Evolutionary conservation across 2,888 invertebrate genomes (phyloP).

Genomic region (Morpho deidamia): DNA sequence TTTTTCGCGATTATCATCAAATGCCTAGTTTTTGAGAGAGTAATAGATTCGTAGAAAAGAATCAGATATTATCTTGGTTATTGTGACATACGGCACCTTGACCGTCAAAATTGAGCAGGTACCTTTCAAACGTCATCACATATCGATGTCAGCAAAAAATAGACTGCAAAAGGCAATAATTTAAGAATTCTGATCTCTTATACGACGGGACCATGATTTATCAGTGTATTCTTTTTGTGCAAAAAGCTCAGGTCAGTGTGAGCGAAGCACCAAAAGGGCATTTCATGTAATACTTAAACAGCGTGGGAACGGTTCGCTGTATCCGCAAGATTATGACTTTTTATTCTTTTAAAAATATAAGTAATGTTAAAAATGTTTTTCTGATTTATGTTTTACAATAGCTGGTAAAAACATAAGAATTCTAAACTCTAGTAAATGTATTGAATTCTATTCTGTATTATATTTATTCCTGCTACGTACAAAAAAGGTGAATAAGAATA

Average conservation of each 20-base stretch:
- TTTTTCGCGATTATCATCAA: too few relatives aligned
- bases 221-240: slow-evolving; percentile 67
- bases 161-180: slow-evolving; percentile 53
- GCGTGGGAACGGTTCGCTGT: slow-evolving; percentile 60
- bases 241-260: slow-evolving; percentile 73
- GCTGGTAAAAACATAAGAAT: too few relatives aligned
- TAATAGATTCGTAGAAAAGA: too few relatives aligned
- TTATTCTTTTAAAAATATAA: not conserved
- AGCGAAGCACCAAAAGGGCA: slow-evolving; percentile 74
- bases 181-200: slow-evolving; percentile 52
- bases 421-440: too few relatives aligned
- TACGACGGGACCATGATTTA: slow-evolving; percentile 73
- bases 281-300: slow-evolving; percentile 66
- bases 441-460: too few relatives aligned
- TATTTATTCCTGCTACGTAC: too few relatives aligned
- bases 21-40: too few relatives aligned
- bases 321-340: not conserved
- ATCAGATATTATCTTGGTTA: slow-evolving; percentile 55
- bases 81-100: slow-evolving; percentile 73
- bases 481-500: too few relatives aligned
- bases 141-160: slow-evolving; percentile 60
- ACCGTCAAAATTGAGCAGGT: slow-evolving; percentile 72
- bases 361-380: too few relatives aligned
- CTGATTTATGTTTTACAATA: too few relatives aligned
- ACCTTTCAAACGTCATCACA: slow-evolving; percentile 58